Evolutionary conservation across 2,888 invertebrate genomes (phyloP).

Genomic region (Crioceris asparagi): DNA sequence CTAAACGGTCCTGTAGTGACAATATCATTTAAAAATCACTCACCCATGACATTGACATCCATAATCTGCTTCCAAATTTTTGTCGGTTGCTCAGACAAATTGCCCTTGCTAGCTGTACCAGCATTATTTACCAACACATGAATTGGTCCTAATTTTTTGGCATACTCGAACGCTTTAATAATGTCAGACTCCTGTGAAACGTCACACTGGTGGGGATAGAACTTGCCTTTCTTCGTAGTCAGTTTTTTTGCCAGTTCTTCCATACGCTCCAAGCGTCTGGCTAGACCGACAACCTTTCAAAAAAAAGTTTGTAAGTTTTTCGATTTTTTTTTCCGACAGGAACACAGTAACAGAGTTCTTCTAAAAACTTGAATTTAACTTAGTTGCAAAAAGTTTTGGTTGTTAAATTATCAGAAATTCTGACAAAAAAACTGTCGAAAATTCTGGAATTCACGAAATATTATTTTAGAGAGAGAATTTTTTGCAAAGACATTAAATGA

Average conservation of each 20-base stretch:
- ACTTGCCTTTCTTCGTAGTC: conserved; percentile 20
- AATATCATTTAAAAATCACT: too few relatives aligned
- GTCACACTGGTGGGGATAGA: conserved; percentile 28
- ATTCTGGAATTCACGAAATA: too few relatives aligned
- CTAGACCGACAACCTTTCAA: conserved; percentile 15
- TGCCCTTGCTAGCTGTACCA: conserved; percentile 17
- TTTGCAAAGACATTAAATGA: too few relatives aligned
- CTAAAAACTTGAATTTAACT: too few relatives aligned
- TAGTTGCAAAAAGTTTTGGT: too few relatives aligned
- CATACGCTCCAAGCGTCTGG: conserved; percentile 13
- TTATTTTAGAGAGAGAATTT: too few relatives aligned
- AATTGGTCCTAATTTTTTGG: conserved; percentile 28
- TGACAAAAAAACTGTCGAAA: too few relatives aligned
- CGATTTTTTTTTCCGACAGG: neutral
- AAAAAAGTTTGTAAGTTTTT: neutral
- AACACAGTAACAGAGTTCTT: too few relatives aligned
- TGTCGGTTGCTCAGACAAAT: conserved; percentile 17
- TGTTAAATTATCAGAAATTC: too few relatives aligned
- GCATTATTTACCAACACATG: conserved; percentile 33
- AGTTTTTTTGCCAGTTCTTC: conserved; percentile 10
- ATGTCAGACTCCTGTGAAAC: conserved; percentile 28
- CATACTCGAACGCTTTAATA: conserved; percentile 26
- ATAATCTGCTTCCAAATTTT: conserved; percentile 12
- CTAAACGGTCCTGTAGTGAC: too few relatives aligned
- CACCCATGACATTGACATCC: conserved; percentile 9